phyloP scores from a whole-genome alignment of 92 coral and sea anemone species.

The Phenganax marumi region DNA sequence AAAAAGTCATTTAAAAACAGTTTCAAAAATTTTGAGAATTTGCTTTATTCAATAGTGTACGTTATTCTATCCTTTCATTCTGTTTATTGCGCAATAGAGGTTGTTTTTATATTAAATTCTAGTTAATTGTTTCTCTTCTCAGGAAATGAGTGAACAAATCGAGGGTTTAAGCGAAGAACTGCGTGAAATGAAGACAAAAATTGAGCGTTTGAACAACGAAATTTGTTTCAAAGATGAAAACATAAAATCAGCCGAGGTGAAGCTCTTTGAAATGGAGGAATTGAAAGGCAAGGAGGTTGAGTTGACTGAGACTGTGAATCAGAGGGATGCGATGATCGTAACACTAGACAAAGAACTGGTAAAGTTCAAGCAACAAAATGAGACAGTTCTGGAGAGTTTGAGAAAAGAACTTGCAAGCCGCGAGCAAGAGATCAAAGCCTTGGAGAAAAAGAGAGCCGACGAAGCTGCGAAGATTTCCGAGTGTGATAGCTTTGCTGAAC shows the following conservation, averaged over 20 bases:
- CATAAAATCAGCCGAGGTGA: conserved; percentile 7
- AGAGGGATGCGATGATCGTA: background rate
- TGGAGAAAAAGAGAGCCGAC: conserved; percentile 30
- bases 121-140: background rate
- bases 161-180: conserved; percentile 38
- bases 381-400: conserved; percentile 11
- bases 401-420: conserved; percentile 24
- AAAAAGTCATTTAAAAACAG: too few species aligned
- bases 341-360: conserved; percentile 23
- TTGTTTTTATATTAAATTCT: too few species aligned
- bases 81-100: too few species aligned
- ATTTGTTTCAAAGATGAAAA: conserved; percentile 42
- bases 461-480: conserved; percentile 7
- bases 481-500: conserved; percentile 15
- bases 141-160: conserved; percentile 55
- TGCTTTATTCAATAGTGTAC: too few species aligned
- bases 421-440: conserved; percentile 10
- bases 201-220: conserved; percentile 25
- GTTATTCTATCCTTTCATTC: too few species aligned
- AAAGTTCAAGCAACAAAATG: conserved; percentile 27
- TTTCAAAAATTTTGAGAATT: too few species aligned
- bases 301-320: too few species aligned
- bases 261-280: too few species aligned
- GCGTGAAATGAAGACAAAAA: conserved; percentile 38
- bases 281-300: conserved; percentile 22